Evolutionary conservation across 2,797 vertebrate genomes (phyloP).

Genomic region (Sorex maritimensis): DNA sequence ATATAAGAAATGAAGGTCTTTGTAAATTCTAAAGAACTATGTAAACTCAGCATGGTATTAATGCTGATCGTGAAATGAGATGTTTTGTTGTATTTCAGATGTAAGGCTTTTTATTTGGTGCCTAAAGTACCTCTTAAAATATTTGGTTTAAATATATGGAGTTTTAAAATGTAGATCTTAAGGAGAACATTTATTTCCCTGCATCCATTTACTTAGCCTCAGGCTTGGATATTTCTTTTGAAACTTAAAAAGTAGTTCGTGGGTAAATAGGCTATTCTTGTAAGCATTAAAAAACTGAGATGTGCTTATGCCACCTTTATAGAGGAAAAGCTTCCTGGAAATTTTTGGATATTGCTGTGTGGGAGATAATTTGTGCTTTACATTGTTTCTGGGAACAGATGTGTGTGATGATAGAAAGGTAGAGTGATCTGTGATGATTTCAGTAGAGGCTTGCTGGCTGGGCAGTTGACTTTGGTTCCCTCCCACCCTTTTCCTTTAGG

Average conservation of each 20-base stretch:
- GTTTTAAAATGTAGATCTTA: constrained; percentile 52
- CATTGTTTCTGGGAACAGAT: constrained; percentile 11
- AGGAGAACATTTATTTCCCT: constrained; percentile 67
- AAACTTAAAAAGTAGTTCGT: constrained; percentile 67
- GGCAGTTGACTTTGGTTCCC: constrained; percentile 9
- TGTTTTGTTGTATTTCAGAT: constrained; percentile 58
- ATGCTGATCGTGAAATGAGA: constrained; percentile 39
- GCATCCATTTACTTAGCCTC: constrained; percentile 55
- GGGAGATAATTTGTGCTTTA: constrained; percentile 62
- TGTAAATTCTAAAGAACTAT: constrained; percentile 49
- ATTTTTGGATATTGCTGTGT: constrained; percentile 30
- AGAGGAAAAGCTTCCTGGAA: constrained; percentile 60
- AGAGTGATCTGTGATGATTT: constrained; percentile 33
- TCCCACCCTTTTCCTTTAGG: constrained; percentile 6
- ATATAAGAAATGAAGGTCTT: constrained; percentile 32
- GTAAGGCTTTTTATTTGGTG: constrained; percentile 21
- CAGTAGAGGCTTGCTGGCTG: constrained; percentile 34
- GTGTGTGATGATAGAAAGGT: constrained; percentile 32
- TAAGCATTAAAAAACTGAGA: constrained; percentile 63
- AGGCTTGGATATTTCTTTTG: constrained; percentile 61
- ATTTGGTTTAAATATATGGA: constrained; percentile 50
- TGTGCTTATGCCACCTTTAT: constrained; percentile 27
- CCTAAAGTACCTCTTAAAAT: constrained; percentile 35
- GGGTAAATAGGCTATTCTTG: constrained; percentile 66
- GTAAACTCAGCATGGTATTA: constrained; percentile 22